A percentile compares a stretch with the other conserved stretches of the same genome.
These are phyloP conservation scores for Decapterus maruadsi DNA, from an alignment of 2,797 vertebrate species.

Conservation along the genomic window DNA sequence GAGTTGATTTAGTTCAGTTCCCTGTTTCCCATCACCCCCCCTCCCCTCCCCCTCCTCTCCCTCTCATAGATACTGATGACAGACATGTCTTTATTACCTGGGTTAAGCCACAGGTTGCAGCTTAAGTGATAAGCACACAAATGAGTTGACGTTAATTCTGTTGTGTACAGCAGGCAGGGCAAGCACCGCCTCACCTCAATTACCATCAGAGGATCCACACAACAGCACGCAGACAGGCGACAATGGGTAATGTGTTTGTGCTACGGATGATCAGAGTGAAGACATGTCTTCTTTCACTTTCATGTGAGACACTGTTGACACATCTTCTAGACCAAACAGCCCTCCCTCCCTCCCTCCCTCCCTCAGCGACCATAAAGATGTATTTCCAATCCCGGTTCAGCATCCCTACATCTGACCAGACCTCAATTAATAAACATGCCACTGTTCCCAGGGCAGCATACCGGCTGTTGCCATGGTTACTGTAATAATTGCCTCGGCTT, in stretches of 20 bases:
- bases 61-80: constrained; percentile 48
- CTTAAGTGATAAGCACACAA: constrained; percentile 63
- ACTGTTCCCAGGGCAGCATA: too few relatives aligned
- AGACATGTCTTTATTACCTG: constrained; percentile 61
- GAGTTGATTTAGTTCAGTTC: too few relatives aligned
- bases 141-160: constrained; percentile 55
- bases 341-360: too few relatives aligned
- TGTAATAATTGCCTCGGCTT: too few relatives aligned
- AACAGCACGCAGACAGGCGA: constrained; percentile 24
- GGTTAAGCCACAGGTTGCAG: constrained; percentile 50
- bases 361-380: too few relatives aligned
- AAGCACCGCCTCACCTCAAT: constrained; percentile 35
- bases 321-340: too few relatives aligned
- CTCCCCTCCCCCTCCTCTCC: constrained; percentile 9
- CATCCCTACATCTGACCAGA: too few relatives aligned
- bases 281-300: constrained; percentile 4
- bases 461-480: too few relatives aligned
- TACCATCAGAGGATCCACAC: constrained; percentile 37
- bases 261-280: constrained; percentile 15
- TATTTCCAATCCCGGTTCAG: too few relatives aligned
- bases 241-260: constrained; percentile 25
- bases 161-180: constrained; percentile 36
- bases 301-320: background rate
- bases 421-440: too few relatives aligned
- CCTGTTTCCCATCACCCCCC: background rate